These are phyloP conservation scores for Lycophotia porphyrea DNA, from an alignment of 2,888 invertebrate species.

Conservation along the genomic window DNA sequence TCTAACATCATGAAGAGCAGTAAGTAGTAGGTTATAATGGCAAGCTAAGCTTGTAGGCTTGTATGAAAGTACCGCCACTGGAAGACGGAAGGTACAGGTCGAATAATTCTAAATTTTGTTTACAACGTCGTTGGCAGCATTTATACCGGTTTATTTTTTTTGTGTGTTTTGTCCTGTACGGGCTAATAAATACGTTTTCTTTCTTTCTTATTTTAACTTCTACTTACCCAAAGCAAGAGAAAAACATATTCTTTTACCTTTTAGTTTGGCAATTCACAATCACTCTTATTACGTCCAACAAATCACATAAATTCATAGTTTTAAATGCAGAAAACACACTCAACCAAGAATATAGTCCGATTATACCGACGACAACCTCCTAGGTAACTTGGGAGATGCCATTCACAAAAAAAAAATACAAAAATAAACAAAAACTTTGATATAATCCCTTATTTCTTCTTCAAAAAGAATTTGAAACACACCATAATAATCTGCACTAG, in stretches of 20 bases:
- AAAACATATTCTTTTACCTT: constrained; percentile 27
- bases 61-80: no score
- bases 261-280: constrained; percentile 15
- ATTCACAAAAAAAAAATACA: not conserved
- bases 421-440: not conserved
- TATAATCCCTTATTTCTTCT: not conserved
- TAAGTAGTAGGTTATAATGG: no score
- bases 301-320: constrained; percentile 14
- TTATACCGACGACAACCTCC: not conserved
- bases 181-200: no score
- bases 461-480: not conserved
- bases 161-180: no score
- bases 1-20: no score
- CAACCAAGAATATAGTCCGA: not conserved
- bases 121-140: not conserved
- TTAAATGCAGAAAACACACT: not conserved
- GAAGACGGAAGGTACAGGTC: not conserved
- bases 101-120: not conserved
- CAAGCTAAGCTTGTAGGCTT: no score
- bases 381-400: not conserved
- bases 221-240: constrained; percentile 4
- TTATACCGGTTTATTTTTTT: no score
- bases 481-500: not conserved
- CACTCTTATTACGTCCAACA: not conserved
- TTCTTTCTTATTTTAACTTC: no score